These are phyloP conservation scores for Choristoneura rosaceana DNA, from an alignment of 2,888 invertebrate species.

Conservation along the genomic window DNA sequence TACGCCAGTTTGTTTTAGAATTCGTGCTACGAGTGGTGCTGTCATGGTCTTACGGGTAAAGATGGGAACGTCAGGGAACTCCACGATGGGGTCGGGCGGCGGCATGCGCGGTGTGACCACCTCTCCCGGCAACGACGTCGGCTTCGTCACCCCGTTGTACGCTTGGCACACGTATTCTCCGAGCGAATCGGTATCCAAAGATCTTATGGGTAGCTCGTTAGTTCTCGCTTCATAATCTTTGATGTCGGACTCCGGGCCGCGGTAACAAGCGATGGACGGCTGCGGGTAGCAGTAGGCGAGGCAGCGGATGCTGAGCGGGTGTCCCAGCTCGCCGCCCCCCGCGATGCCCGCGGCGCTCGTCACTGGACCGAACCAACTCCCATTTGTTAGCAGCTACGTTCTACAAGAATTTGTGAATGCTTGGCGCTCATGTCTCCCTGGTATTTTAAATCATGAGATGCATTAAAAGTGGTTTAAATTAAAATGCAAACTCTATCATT, in stretches of 20 bases:
- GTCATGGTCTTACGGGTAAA: conserved; percentile 70
- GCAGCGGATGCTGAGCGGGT: conserved; percentile 90
- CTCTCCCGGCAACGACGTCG: conserved; percentile 91
- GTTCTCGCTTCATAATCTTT: conserved; percentile 90
- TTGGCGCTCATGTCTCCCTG: conserved; percentile 17
- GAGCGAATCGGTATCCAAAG: conserved; percentile 89
- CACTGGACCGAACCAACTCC: conserved; percentile 84
- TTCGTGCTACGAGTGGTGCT: conserved; percentile 13
- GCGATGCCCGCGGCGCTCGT: conserved; percentile 87
- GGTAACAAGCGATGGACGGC: conserved; percentile 94
- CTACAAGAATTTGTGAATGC: conserved; percentile 55
- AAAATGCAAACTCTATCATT: not conserved
- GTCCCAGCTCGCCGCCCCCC: conserved; percentile 90
- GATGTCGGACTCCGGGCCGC: conserved; percentile 87
- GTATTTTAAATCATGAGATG: not conserved
- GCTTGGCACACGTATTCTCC: conserved; percentile 96
- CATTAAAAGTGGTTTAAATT: not conserved
- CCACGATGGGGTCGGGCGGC: conserved; percentile 42
- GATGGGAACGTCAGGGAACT: too few species aligned
- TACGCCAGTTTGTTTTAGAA: too few species aligned
- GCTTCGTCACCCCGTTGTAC: conserved; percentile 92
- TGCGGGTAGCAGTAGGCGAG: conserved; percentile 93
- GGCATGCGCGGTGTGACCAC: conserved; percentile 45
- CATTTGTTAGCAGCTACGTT: conserved; percentile 57
- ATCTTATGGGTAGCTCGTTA: conserved; percentile 90